These are phyloP conservation scores for Nibea albiflora DNA, from an alignment of 2,113 vertebrate genomes.

Conservation along the genomic window DNA sequence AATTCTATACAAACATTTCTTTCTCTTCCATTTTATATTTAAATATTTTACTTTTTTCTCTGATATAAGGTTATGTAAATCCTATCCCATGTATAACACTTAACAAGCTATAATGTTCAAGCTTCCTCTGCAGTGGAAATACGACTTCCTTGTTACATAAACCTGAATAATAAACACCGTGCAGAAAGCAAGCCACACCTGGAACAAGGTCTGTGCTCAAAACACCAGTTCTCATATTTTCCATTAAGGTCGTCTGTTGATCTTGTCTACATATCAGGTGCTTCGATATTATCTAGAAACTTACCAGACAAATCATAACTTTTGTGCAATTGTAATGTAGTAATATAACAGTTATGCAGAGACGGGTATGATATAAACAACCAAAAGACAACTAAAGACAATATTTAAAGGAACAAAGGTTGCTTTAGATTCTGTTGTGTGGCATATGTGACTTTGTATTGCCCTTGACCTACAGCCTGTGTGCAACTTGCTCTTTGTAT, in stretches of 20 bases:
- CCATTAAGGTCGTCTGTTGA: not conserved
- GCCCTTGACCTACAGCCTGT: not conserved
- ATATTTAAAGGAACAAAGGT: not conserved
- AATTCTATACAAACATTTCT: not conserved
- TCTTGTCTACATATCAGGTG: not conserved
- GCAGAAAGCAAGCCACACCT: not conserved
- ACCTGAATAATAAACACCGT: slow-evolving; percentile 17
- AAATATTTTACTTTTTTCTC: not conserved
- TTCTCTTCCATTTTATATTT: not conserved
- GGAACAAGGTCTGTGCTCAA: not conserved
- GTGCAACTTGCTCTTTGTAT: slow-evolving; percentile 6
- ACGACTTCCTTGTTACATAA: slow-evolving; percentile 39
- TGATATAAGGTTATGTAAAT: not conserved
- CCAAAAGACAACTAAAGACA: not conserved
- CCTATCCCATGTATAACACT: not conserved
- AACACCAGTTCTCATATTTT: slow-evolving; percentile 1
- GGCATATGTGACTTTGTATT: not conserved
- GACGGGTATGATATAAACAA: not conserved
- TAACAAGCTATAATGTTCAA: slow-evolving; percentile 17
- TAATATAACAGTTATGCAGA: not conserved
- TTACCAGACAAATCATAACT: not conserved
- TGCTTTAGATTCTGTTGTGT: not conserved
- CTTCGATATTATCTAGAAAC: not conserved
- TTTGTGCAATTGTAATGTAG: not conserved
- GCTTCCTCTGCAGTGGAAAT: slow-evolving; percentile 15